Percentiles rank a stretch among this genome's conserved stretches.
Evolutionary conservation across 2,888 invertebrate genomes (phyloP).

Genomic region (Apodemia zela): DNA sequence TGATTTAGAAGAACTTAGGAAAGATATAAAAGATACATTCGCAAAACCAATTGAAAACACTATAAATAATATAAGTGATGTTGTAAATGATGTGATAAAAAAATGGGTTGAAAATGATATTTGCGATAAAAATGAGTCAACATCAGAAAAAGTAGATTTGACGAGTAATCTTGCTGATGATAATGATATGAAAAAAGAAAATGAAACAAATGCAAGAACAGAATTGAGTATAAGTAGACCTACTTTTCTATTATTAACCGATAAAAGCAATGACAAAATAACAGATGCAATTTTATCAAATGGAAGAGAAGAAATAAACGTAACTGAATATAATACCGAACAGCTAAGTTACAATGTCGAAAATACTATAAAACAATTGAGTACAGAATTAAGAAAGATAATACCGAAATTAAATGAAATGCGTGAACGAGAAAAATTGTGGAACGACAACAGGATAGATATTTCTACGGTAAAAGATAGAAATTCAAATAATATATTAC

Average conservation of each 20-base stretch:
- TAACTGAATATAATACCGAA: conserved; percentile 63
- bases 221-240: conserved; percentile 71
- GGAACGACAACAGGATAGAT: conserved; percentile 52
- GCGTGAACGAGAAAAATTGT: conserved; percentile 64
- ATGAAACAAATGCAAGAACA: conserved; percentile 59
- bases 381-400: conserved; percentile 69
- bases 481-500: conserved; percentile 61
- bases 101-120: conserved; percentile 62
- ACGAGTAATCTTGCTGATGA: conserved; percentile 37
- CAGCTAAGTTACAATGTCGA: conserved; percentile 64
- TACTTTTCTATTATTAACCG: conserved; percentile 68
- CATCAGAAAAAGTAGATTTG: conserved; percentile 31
- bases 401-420: conserved; percentile 75
- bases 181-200: conserved; percentile 53
- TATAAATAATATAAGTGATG: conserved; percentile 74
- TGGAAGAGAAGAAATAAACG: conserved; percentile 77
- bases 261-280: conserved; percentile 65
- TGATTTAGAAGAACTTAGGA: conserved; percentile 68
- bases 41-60: conserved; percentile 74
- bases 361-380: conserved; percentile 69
- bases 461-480: conserved; percentile 48
- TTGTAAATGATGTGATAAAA: conserved; percentile 74
- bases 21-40: conserved; percentile 73
- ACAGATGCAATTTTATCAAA: conserved; percentile 81
- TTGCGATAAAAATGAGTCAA: conserved; percentile 40